These are phyloP conservation scores for Ranitomeya variabilis DNA, from an alignment of 2,113 vertebrate genomes.

Conservation along the genomic window DNA sequence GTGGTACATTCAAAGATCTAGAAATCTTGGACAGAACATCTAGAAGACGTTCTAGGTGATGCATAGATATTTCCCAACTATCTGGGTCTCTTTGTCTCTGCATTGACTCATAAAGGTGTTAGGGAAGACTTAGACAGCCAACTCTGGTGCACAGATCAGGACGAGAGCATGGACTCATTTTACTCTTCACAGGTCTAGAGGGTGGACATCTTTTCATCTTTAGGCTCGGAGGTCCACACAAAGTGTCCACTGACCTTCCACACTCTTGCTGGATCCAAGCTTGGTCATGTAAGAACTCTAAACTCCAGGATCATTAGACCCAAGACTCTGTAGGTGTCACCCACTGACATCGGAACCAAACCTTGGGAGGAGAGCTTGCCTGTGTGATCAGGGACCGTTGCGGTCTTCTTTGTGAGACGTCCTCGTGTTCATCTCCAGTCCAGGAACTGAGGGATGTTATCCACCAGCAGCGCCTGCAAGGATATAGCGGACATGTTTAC, in stretches of 20 bases:
- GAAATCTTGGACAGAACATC: neutral
- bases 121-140: neutral
- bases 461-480: conserved; percentile 68
- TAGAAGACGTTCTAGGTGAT: neutral
- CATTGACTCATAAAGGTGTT: conserved; percentile 26
- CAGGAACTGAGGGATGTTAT: conserved; percentile 60
- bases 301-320: neutral
- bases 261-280: neutral
- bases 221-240: neutral
- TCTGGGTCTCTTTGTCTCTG: neutral
- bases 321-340: neutral
- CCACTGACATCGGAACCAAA: too few species aligned
- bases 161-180: neutral
- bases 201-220: conserved; percentile 11
- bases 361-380: neutral
- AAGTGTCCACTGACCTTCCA: neutral
- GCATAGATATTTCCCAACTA: conserved; percentile 19
- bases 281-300: neutral
- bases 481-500: conserved; percentile 64
- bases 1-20: neutral
- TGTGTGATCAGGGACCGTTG: neutral
- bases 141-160: neutral
- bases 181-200: neutral
- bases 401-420: conserved; percentile 34
- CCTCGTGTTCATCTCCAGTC: conserved; percentile 58